A percentile compares a stretch with the other conserved stretches of the same genome.
Conservation (phyloP, 1,140 invertebrate genomes). For the Teleopsis dalmanni region DNA sequence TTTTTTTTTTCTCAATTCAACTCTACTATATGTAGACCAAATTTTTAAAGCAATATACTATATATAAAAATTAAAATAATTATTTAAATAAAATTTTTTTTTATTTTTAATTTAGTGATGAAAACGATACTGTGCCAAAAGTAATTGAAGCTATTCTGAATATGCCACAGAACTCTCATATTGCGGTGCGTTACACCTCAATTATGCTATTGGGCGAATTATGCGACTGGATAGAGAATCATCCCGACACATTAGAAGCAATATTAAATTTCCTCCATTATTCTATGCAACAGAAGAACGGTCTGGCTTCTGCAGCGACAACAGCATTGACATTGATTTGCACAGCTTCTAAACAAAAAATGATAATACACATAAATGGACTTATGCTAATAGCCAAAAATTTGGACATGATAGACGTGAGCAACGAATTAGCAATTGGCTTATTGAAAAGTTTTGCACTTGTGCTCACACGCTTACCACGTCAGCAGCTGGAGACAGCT, state of each 20-base stretch:
- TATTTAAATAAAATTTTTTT: conserved; percentile 1
- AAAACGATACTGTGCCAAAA: conserved; percentile 86
- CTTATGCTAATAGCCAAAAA: conserved; percentile 74
- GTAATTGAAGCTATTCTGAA: conserved; percentile 85
- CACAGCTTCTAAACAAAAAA: conserved; percentile 67
- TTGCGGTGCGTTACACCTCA: conserved; percentile 82
- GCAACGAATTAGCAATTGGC: conserved; percentile 71
- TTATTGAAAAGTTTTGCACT: conserved; percentile 70
- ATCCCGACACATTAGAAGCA: conserved; percentile 71
- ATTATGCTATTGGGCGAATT: conserved; percentile 85
- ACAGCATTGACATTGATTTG: conserved; percentile 61
- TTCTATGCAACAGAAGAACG: conserved; percentile 62
- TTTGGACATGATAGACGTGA: conserved; percentile 71
- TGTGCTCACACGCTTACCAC: conserved; percentile 57
- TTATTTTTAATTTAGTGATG: conserved; percentile 58
- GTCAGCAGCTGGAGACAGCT: conserved; percentile 56
- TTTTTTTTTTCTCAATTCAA: too few relatives aligned
- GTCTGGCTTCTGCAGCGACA: conserved; percentile 69
- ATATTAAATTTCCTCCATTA: conserved; percentile 71
- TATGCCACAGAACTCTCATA: conserved; percentile 75
- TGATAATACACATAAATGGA: conserved; percentile 71
- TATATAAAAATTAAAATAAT: not conserved
- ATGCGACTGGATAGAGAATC: conserved; percentile 90
- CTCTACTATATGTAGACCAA: too few relatives aligned
- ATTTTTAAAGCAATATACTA: too few relatives aligned